Conservation (phyloP, 2,113 vertebrate genomes). For the Eulacestoma nigropectus region DNA sequence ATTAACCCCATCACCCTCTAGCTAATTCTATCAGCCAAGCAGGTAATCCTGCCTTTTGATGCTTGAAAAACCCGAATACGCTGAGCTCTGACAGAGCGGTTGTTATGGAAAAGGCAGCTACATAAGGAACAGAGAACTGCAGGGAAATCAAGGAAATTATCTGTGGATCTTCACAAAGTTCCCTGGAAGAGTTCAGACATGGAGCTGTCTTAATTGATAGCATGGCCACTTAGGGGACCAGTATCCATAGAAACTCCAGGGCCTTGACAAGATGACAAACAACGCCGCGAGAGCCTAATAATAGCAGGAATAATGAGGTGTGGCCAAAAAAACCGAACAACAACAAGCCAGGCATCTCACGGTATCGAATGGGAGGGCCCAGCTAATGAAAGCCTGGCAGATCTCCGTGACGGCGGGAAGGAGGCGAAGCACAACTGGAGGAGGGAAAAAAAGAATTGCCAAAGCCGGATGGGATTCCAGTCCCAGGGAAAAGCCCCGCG, state of each 20-base stretch:
- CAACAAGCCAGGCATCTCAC: neutral
- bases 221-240: conserved; percentile 34
- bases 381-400: neutral
- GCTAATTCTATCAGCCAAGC: neutral
- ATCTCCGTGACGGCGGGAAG: neutral
- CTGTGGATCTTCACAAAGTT: neutral
- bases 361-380: neutral
- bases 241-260: conserved; percentile 60
- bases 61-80: neutral
- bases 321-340: neutral
- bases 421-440: neutral
- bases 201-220: conserved; percentile 52
- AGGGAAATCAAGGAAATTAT: neutral
- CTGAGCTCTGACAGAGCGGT: neutral
- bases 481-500: neutral
- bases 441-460: accelerated
- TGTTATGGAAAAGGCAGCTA: neutral
- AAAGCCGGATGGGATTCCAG: neutral
- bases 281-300: neutral
- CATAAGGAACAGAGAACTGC: neutral
- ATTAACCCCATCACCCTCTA: neutral
- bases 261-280: conserved; percentile 68
- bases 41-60: neutral
- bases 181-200: conserved; percentile 2
- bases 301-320: conserved; percentile 29